Percentiles rank a stretch among this genome's conserved stretches.
phyloP scores from a whole-genome alignment of 92 coral and sea anemone species.

The Actinernus sp. region DNA sequence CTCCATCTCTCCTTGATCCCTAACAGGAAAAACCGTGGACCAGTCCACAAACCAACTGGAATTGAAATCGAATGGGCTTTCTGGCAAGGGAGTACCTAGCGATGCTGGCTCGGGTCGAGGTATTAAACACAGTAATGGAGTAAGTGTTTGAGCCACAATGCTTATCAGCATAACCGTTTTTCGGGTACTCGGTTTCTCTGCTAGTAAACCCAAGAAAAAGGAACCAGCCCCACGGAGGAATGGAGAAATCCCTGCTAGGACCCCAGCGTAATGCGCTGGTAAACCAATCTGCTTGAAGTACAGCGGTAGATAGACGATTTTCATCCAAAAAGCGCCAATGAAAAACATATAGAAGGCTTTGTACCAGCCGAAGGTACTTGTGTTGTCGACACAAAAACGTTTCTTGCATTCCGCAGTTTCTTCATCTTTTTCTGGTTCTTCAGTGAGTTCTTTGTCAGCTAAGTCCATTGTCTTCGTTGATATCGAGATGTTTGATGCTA shows the following conservation, averaged over 20 bases:
- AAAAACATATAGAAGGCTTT: slow-evolving; percentile 48
- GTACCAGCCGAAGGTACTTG: not conserved
- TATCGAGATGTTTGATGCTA: too few relatives aligned
- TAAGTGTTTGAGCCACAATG: slow-evolving; percentile 19
- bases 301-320: slow-evolving; percentile 43
- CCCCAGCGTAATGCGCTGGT: slow-evolving; percentile 55
- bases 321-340: slow-evolving; percentile 47
- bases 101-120: slow-evolving; percentile 26
- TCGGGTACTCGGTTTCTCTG: slow-evolving; percentile 53
- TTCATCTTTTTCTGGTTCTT: too few relatives aligned
- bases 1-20: not conserved
- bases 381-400: too few relatives aligned
- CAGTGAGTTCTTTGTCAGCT: too few relatives aligned
- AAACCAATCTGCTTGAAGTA: slow-evolving; percentile 62
- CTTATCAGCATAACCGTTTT: slow-evolving; percentile 42
- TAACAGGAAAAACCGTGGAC: not conserved
- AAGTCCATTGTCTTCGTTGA: too few relatives aligned
- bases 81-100: not conserved
- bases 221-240: slow-evolving; percentile 63
- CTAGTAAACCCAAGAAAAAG: slow-evolving; percentile 42
- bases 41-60: slow-evolving; percentile 5
- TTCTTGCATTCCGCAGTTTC: too few relatives aligned
- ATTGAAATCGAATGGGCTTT: slow-evolving; percentile 5
- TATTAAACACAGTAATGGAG: slow-evolving; percentile 44
- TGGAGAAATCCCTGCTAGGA: slow-evolving; percentile 55